Evolutionary conservation across 2,797 vertebrate genomes (phyloP).

Genomic region (Oophaga sylvatica): DNA sequence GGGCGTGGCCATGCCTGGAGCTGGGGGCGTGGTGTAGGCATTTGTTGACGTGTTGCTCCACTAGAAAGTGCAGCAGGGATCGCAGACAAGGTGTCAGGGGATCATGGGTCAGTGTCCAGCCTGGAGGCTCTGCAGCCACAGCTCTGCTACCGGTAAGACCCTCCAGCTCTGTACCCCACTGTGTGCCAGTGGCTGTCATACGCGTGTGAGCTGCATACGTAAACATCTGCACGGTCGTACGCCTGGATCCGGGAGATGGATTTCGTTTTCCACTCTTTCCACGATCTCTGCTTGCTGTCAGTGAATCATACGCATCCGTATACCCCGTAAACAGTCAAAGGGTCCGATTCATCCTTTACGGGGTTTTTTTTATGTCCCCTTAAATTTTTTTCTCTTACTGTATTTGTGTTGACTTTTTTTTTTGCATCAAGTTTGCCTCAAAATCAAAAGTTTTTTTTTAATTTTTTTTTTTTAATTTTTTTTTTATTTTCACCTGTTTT

Average conservation of each 20-base stretch:
- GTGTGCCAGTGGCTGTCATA: too few relatives aligned
- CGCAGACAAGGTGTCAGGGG: background rate
- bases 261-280: background rate
- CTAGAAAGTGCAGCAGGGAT: background rate
- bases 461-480: too few relatives aligned
- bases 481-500: too few relatives aligned
- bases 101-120: slow-evolving; percentile 22
- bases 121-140: slow-evolving; percentile 9
- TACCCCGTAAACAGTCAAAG: too few relatives aligned
- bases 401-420: too few relatives aligned
- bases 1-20: background rate
- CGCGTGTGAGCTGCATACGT: background rate
- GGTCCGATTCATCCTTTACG: too few relatives aligned
- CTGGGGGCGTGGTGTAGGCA: background rate
- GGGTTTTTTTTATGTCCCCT: too few relatives aligned
- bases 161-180: background rate
- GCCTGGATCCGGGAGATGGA: too few relatives aligned
- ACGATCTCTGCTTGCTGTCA: background rate
- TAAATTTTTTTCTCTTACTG: too few relatives aligned
- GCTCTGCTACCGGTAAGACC: slow-evolving; percentile 50
- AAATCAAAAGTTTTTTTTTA: too few relatives aligned
- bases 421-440: too few relatives aligned
- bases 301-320: background rate
- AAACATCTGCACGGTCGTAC: background rate
- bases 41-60: slow-evolving; percentile 55